phyloP scores from a whole-genome alignment of 2,113 vertebrate genomes.

The Dunckerocampus dactyliophorus region DNA sequence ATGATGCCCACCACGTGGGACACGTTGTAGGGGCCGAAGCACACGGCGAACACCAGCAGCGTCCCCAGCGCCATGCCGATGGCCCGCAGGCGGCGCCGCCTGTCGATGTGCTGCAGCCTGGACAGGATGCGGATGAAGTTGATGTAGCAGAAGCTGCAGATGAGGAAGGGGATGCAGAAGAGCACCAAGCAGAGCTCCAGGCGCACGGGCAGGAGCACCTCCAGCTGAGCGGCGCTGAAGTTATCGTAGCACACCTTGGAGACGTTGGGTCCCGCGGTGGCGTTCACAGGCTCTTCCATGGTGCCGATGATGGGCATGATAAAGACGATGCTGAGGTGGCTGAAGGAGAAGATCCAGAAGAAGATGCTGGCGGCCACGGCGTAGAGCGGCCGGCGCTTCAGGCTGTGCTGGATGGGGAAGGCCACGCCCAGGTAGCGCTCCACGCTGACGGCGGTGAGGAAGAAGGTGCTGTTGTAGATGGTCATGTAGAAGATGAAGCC shows the following conservation, averaged over 20 bases:
- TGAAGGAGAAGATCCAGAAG: conserved; percentile 75
- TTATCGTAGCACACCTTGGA: conserved; percentile 74
- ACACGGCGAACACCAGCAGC: conserved; percentile 76
- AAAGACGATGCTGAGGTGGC: conserved; percentile 79
- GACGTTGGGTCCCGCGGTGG: not conserved
- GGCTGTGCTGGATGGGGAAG: conserved; percentile 79
- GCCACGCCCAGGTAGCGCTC: conserved; percentile 86
- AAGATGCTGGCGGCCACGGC: conserved; percentile 70
- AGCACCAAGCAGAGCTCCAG: conserved; percentile 79
- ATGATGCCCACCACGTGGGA: conserved; percentile 82
- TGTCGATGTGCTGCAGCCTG: conserved; percentile 66
- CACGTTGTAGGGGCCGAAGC: conserved; percentile 84
- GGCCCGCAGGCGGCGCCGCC: conserved; percentile 65
- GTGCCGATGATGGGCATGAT: conserved; percentile 54
- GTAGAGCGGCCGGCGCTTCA: conserved; percentile 64
- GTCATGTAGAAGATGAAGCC: conserved; percentile 84
- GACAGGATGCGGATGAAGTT: conserved; percentile 74
- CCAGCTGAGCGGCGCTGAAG: conserved; percentile 69
- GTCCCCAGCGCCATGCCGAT: conserved; percentile 76
- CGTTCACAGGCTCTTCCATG: rapidly evolving
- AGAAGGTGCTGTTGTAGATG: conserved; percentile 86
- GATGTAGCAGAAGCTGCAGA: conserved; percentile 74
- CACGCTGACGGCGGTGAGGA: conserved; percentile 81
- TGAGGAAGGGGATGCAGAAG: conserved; percentile 78
- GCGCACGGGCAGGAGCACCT: conserved; percentile 73